These are phyloP conservation scores for Tubulanus polymorphus DNA, from an alignment of 2,888 invertebrate species.

Conservation along the genomic window DNA sequence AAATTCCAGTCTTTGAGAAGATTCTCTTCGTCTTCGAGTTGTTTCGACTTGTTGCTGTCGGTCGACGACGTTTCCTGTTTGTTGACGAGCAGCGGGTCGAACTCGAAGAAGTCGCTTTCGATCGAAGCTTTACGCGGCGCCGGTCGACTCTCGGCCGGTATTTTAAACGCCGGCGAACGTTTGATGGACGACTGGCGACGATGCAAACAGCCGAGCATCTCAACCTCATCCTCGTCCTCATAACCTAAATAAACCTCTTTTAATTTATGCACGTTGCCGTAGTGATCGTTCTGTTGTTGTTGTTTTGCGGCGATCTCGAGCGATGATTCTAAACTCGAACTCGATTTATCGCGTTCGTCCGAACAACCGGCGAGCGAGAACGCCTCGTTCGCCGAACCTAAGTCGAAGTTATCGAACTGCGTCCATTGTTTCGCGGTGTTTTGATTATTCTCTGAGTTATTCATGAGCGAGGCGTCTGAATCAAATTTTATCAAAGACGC, in stretches of 20 bases:
- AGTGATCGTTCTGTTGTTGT: not conserved
- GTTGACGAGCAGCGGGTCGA: not conserved
- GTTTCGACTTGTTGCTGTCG: not conserved
- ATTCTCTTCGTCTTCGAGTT: not conserved
- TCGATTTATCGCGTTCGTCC: not conserved
- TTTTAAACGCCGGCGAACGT: not conserved
- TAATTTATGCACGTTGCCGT: not conserved
- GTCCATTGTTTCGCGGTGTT: no score
- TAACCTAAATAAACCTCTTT: not conserved
- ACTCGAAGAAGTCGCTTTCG: not conserved
- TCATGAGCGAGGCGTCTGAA: no score
- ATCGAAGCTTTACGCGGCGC: not conserved
- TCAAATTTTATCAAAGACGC: no score
- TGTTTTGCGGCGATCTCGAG: not conserved
- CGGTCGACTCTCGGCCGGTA: not conserved
- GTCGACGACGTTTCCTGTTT: not conserved
- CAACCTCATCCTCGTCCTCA: not conserved
- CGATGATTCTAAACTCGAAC: not conserved
- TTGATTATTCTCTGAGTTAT: no score
- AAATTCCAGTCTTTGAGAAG: not conserved
- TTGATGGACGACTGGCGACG: not conserved
- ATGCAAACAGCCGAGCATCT: not conserved
- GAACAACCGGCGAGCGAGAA: no score
- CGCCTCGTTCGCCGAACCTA: no score
- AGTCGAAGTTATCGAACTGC: no score